Conservation (phyloP, 2,797 vertebrate genomes). For the Chaetophractus vellerosus region DNA sequence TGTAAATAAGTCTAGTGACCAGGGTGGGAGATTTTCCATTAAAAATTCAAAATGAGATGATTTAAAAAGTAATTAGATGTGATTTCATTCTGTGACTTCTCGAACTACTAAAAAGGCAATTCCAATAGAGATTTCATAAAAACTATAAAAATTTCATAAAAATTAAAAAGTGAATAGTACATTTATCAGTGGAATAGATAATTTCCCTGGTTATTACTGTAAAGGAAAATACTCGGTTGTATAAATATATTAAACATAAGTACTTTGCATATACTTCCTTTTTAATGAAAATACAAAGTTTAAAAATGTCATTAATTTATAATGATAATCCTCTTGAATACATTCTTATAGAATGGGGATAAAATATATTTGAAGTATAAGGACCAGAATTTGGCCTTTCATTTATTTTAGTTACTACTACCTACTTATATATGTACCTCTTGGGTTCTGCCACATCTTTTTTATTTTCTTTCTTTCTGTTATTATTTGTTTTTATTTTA, state of each 20-base stretch:
- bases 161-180: neutral
- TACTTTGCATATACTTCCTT: constrained; percentile 36
- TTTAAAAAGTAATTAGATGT: neutral
- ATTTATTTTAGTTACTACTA: constrained; percentile 18
- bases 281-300: constrained; percentile 53
- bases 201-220: constrained; percentile 24
- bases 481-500: constrained; percentile 40
- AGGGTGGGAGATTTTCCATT: neutral
- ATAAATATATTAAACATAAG: constrained; percentile 44
- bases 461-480: constrained; percentile 59
- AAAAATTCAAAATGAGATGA: neutral
- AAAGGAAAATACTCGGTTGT: neutral
- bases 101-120: constrained; percentile 55
- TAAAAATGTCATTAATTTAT: constrained; percentile 57
- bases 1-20: constrained; percentile 51
- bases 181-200: constrained; percentile 53
- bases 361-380: constrained; percentile 6
- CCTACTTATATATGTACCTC: neutral
- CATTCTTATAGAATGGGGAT: constrained; percentile 19
- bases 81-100: constrained; percentile 39
- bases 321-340: constrained; percentile 32
- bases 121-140: constrained; percentile 50
- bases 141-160: constrained; percentile 40
- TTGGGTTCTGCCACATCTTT: neutral
- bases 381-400: constrained; percentile 42